These are phyloP conservation scores for Chaenodraco wilsoni DNA, from an alignment of 2,797 vertebrate species.

Conservation along the genomic window DNA sequence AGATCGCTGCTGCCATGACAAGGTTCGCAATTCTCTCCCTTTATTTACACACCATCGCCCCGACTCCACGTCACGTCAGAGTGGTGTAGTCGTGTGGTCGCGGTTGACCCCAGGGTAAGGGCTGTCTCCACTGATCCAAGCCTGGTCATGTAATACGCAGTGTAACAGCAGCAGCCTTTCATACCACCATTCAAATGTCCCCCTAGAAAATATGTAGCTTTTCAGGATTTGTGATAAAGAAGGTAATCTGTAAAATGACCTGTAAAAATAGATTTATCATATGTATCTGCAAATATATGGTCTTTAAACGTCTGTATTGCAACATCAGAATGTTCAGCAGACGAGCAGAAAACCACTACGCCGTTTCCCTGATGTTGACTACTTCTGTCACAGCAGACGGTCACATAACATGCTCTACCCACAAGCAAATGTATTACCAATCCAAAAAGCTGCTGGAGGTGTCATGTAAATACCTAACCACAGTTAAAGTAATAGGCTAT, in stretches of 20 bases:
- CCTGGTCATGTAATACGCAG: conserved; percentile 75
- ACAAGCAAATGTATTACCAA: conserved; percentile 92
- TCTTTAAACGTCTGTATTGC: conserved; percentile 22
- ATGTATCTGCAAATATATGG: conserved; percentile 7
- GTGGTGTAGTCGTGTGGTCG: conserved; percentile 80
- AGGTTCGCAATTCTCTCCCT: conserved; percentile 90
- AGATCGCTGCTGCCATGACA: conserved; percentile 82
- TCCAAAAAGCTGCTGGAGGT: conserved; percentile 97
- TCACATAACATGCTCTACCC: conserved; percentile 67
- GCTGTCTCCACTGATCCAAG: conserved; percentile 94
- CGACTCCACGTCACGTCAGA: conserved; percentile 89
- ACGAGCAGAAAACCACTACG: conserved; percentile 30
- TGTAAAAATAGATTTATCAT: conserved; percentile 15
- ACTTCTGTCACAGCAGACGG: conserved; percentile 84
- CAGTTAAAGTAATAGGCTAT: conserved; percentile 99
- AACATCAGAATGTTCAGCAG: conserved; percentile 12
- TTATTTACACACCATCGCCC: conserved; percentile 97
- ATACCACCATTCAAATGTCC: conserved; percentile 81
- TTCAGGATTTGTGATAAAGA: conserved; percentile 17
- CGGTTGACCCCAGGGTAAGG: conserved; percentile 87
- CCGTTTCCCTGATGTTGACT: conserved; percentile 80
- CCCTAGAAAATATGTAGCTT: conserved; percentile 54
- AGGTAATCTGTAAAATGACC: background rate
- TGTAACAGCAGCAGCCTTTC: conserved; percentile 72
- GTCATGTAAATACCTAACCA: conserved; percentile 99